Percentiles rank a stretch among this genome's conserved stretches.
Conservation (phyloP, 2,888 invertebrate genomes). For the Harpagoxenus sublaevis region DNA sequence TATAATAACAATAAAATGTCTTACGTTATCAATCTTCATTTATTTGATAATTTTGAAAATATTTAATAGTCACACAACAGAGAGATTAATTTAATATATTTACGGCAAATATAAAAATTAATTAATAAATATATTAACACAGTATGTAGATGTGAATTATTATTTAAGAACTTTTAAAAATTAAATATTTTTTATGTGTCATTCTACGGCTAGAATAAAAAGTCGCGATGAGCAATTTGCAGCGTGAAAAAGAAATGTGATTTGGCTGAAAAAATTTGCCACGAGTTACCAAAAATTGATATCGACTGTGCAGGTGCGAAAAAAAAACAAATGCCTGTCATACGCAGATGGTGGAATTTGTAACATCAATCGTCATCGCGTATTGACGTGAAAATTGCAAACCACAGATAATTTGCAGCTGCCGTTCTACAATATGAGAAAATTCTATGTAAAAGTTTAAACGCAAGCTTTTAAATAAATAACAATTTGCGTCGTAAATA, state of each 20-base stretch:
- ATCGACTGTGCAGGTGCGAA: not conserved
- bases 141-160: not conserved
- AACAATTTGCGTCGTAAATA: not conserved
- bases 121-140: not conserved
- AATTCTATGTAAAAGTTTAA: not conserved
- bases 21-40: not conserved
- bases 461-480: not conserved
- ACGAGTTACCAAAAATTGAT: not conserved
- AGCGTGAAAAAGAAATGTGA: not conserved
- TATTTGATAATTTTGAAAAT: not conserved
- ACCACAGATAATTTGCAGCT: constrained; percentile 32
- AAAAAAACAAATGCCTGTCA: constrained; percentile 16
- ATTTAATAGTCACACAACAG: not conserved
- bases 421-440: not conserved
- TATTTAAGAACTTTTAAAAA: not conserved
- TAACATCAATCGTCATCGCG: not conserved
- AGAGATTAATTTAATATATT: constrained; percentile 15
- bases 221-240: not conserved
- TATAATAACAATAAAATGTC: not conserved
- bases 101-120: not conserved
- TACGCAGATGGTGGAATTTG: constrained; percentile 7
- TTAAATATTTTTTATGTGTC: not conserved
- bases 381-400: not conserved
- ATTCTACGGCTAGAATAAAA: not conserved
- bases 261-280: not conserved